phyloP scores from a whole-genome alignment of 2,888 invertebrate species.

The Nomada ruficornis region DNA sequence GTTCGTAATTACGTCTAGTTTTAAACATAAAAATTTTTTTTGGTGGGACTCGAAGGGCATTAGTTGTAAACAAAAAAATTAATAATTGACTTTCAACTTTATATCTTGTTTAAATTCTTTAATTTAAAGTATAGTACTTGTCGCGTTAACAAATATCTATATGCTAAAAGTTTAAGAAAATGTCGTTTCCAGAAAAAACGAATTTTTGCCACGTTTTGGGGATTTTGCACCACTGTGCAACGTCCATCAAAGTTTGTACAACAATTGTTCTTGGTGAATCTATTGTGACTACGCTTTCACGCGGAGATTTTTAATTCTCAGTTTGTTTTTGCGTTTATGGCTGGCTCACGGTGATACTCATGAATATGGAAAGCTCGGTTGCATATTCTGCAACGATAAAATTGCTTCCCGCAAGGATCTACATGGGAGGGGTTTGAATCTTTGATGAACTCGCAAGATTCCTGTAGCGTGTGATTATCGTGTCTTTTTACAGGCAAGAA shows the following conservation, averaged over 20 bases:
- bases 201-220: no score
- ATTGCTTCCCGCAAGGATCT: background rate
- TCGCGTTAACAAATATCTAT: no score
- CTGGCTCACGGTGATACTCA: background rate
- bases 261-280: background rate
- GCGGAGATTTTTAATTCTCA: background rate
- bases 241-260: conserved; percentile 9
- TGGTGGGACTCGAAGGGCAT: no score
- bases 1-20: no score
- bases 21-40: no score
- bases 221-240: no score
- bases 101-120: no score
- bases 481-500: background rate
- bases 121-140: no score
- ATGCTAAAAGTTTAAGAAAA: no score
- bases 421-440: background rate
- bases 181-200: no score
- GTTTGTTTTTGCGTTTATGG: background rate
- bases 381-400: conserved; percentile 3
- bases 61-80: no score
- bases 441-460: background rate
- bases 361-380: conserved; percentile 5
- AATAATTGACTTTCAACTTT: no score
- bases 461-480: background rate
- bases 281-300: background rate